Evolutionary conservation across 2,888 invertebrate genomes (phyloP).

Genomic region (Lapara coniferarum): DNA sequence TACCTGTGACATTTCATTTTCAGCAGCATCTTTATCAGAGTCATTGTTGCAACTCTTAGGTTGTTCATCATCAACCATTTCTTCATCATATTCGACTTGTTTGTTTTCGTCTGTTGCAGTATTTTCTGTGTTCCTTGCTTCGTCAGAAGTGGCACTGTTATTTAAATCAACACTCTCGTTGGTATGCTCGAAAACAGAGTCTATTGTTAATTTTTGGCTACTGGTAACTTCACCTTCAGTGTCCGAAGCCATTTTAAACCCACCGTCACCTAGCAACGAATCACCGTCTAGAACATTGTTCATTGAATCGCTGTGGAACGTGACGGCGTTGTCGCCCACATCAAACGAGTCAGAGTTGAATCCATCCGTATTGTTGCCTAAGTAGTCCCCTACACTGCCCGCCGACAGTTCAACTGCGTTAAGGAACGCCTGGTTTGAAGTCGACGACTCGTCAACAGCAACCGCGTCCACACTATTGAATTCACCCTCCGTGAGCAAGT

Average conservation of each 20-base stretch:
- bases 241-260: conserved; percentile 59
- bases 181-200: conserved; percentile 11
- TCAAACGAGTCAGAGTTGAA: conserved; percentile 72
- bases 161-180: conserved; percentile 13
- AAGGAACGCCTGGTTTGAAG: conserved; percentile 76
- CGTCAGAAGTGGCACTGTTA: conserved; percentile 3
- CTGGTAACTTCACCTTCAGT: conserved; percentile 63
- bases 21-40: background rate
- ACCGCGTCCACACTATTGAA: conserved; percentile 76
- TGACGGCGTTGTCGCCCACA: conserved; percentile 77
- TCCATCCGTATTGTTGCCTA: conserved; percentile 68
- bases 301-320: conserved; percentile 70
- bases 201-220: conserved; percentile 42
- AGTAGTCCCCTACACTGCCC: conserved; percentile 76
- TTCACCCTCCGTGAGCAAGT: conserved; percentile 74
- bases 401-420: conserved; percentile 78
- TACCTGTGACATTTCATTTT: conserved; percentile 6
- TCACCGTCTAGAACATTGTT: conserved; percentile 72
- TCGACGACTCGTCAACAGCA: conserved; percentile 73
- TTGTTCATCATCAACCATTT: conserved; percentile 8
- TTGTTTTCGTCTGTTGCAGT: background rate
- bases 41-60: background rate
- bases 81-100: background rate
- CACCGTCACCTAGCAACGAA: conserved; percentile 65
- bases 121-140: background rate